These are phyloP conservation scores for sheep (Ovis aries) DNA, from an alignment of 2,113 vertebrate species.

Conservation along the genomic window DNA sequence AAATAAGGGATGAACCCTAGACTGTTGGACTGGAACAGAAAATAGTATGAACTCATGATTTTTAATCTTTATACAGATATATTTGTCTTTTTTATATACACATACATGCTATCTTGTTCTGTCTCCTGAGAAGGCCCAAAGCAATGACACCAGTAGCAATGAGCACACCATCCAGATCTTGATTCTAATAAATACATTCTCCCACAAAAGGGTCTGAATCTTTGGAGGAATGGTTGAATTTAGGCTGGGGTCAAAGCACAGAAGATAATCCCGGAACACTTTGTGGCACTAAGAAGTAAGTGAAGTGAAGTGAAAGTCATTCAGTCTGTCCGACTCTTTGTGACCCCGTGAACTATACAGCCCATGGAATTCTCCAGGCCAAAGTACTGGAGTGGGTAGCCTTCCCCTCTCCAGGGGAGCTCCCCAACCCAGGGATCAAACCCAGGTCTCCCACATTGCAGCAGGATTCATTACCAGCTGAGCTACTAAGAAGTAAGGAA, in stretches of 20 bases:
- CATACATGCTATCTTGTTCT: neutral
- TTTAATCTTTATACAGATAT: neutral
- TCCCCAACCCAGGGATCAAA: neutral
- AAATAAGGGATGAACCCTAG: neutral
- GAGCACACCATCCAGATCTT: neutral
- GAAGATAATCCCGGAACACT: neutral
- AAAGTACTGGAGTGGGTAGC: neutral
- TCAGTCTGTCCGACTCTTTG: neutral
- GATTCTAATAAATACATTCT: neutral
- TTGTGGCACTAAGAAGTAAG: neutral
- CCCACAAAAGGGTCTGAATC: neutral
- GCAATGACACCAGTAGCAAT: neutral
- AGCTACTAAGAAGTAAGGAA: neutral
- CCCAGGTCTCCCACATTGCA: neutral
- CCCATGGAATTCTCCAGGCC: neutral
- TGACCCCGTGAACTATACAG: rapidly evolving
- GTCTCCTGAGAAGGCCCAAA: neutral
- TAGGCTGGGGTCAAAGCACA: neutral
- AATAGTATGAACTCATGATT: neutral
- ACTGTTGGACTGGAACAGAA: neutral
- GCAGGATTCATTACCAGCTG: neutral
- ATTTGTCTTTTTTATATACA: neutral
- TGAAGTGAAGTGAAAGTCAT: neutral
- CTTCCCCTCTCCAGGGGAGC: neutral
- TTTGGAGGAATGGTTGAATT: neutral